Percentiles rank a stretch among this genome's conserved stretches.
Conservation (phyloP, 2,113 vertebrate genomes). For the Cryptotis parvus region DNA sequence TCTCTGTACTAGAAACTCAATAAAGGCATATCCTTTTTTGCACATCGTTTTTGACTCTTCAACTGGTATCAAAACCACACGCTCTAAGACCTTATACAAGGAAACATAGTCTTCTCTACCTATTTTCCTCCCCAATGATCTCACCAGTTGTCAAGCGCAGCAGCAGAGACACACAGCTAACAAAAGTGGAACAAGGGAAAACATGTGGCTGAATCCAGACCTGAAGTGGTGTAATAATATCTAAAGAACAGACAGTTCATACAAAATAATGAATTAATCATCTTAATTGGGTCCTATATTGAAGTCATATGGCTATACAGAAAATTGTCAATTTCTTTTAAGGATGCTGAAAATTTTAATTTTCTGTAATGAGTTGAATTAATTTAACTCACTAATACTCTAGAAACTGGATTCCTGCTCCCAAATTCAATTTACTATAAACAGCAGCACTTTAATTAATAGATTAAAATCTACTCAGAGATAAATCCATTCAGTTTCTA, state of each 20-base stretch:
- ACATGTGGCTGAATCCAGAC: not conserved
- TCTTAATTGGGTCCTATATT: not conserved
- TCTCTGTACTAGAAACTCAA: not conserved
- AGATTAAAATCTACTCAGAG: constrained; percentile 46
- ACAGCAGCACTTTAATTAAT: constrained; percentile 24
- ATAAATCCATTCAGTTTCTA: constrained; percentile 32
- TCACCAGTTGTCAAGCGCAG: not conserved
- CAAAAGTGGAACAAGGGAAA: not conserved
- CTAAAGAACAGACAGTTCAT: not conserved
- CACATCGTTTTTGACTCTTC: not conserved
- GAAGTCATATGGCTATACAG: not conserved
- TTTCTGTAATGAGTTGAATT: constrained; percentile 3
- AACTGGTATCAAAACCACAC: too few relatives aligned
- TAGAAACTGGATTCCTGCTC: constrained; percentile 23
- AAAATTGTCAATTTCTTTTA: constrained; percentile 35
- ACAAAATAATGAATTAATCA: not conserved
- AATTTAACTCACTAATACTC: constrained; percentile 34
- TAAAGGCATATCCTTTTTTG: not conserved
- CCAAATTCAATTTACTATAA: constrained; percentile 50
- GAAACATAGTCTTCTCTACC: not conserved
- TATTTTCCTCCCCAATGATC: not conserved
- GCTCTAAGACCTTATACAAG: not conserved
- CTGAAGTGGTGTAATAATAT: not conserved
- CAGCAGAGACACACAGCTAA: not conserved
- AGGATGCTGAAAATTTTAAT: constrained; percentile 11